Conservation (phyloP, 2,113 vertebrate species). For the Clupea harengus region DNA sequence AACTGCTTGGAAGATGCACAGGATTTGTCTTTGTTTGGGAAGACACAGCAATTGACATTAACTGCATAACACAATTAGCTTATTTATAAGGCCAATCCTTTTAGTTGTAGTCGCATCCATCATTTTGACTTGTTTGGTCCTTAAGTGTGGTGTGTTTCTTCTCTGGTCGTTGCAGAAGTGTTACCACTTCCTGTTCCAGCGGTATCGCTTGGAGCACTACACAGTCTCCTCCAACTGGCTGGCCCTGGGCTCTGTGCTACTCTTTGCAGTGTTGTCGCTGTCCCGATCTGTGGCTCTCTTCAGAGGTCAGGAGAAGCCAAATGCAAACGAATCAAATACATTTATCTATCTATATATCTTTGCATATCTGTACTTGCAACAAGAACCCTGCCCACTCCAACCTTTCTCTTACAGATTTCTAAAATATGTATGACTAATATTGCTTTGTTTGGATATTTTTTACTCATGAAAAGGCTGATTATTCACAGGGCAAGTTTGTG, state of each 20-base stretch:
- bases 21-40: too few relatives aligned
- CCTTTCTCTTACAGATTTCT: background rate
- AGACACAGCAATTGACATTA: too few relatives aligned
- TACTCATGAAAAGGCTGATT: background rate
- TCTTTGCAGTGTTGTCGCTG: constrained; percentile 85
- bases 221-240: constrained; percentile 94
- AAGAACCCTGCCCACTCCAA: background rate
- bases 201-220: constrained; percentile 93
- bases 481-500: background rate
- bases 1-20: too few relatives aligned
- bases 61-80: background rate
- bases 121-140: background rate
- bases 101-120: background rate
- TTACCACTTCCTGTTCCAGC: constrained; percentile 96
- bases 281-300: constrained; percentile 94
- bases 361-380: background rate
- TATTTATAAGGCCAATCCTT: background rate
- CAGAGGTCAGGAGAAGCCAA: constrained; percentile 74
- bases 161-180: constrained; percentile 81
- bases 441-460: background rate
- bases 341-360: background rate
- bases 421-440: background rate
- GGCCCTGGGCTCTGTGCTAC: constrained; percentile 79
- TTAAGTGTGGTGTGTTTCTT: constrained; percentile 7
- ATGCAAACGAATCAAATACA: background rate